Evolutionary conservation across 2,888 invertebrate species (phyloP), one percentile per base, ranked within the genome.

Genomic region (Agapostemon virescens): DNA sequence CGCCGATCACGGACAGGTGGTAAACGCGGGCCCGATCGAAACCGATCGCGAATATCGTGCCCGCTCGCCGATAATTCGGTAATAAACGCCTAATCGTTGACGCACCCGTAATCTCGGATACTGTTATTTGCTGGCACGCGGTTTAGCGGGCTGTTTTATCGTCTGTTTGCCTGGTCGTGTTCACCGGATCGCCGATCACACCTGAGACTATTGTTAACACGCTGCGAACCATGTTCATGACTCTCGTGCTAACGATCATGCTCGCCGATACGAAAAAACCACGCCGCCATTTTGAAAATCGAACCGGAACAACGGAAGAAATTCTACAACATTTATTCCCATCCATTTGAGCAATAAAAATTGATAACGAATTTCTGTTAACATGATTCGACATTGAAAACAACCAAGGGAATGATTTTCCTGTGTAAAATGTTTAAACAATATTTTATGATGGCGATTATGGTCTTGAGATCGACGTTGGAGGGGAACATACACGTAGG

Each of bases 71-170:
- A 86, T 87, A 87, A 87, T 87, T 86, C 86, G 82, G 61, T 85
- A 83, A 87, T 82, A 86, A 85, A 87, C 81, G 83, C 83, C 81
- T 86, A 86, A 87, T 87, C 84, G 87, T 77, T 82, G 86, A 86
- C 81, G 81, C 79, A 58, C 49, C 49, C 82, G 85, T 85, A 87
- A 87, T 87, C 83, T 70, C 23, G 87, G 79, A 82, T 86, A 86
- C 81, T 73, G 87, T 85, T 85, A 86, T 87, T 86, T 86, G 82
- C 79, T 36, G 63, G 72, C 26, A 52, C 42, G 66, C 76, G 77
- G 74, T 83, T 83, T 70, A 82, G 67, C 85, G 63, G 71, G 70
- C 38, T 83, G 77, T 87, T 87, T 87, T 86, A 87, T 87, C 84
- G 84, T 42, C 77, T 85, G 84, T 87, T 87, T 87, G 86, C 86